These are phyloP conservation scores for Malurus melanocephalus DNA, from an alignment of 2,113 vertebrate species.

Conservation along the genomic window DNA sequence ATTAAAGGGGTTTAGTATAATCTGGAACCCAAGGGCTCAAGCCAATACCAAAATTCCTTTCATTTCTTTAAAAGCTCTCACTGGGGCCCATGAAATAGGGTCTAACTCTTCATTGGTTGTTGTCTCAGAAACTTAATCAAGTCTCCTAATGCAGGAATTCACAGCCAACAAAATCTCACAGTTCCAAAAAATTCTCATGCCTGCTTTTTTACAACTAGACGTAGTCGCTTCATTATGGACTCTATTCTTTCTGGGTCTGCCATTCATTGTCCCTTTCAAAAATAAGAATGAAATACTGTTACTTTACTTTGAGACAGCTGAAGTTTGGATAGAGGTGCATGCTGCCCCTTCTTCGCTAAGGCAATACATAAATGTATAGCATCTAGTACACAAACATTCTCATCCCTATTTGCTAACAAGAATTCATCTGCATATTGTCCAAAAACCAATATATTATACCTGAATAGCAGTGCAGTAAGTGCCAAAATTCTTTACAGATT, in stretches of 20 bases:
- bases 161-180: background rate
- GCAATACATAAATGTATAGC: background rate
- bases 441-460: background rate
- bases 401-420: background rate
- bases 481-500: background rate
- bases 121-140: background rate
- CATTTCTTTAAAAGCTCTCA: background rate
- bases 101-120: background rate
- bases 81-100: background rate
- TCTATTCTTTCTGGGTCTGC: background rate
- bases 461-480: background rate
- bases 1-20: background rate
- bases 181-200: background rate
- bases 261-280: background rate
- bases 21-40: background rate
- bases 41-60: background rate
- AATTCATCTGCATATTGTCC: background rate
- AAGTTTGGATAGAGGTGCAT: background rate
- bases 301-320: background rate
- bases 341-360: background rate
- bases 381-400: background rate
- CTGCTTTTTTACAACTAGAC: background rate
- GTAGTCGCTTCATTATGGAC: background rate
- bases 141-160: background rate
- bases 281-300: background rate